A percentile compares a stretch with the other conserved stretches of the same genome.
Conservation (phyloP, 1,140 invertebrate species). For the Wasmannia auropunctata region DNA sequence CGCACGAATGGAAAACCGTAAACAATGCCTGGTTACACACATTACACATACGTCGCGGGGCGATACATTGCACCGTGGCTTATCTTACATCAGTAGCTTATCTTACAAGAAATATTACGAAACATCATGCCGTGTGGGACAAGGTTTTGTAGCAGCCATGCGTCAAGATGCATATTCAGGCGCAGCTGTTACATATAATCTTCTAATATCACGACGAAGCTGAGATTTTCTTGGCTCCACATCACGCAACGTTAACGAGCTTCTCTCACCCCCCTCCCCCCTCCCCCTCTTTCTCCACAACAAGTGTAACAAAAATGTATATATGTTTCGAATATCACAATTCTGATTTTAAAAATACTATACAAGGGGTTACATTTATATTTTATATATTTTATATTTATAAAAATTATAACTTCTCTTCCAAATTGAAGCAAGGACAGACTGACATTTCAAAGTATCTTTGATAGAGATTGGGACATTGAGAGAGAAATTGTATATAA, state of each 20-base stretch:
- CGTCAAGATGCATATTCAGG: neutral
- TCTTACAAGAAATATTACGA: slow-evolving; percentile 37
- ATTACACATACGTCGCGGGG: neutral
- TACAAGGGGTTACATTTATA: too few species aligned
- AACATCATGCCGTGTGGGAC: neutral
- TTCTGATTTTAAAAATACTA: neutral
- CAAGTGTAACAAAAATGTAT: neutral
- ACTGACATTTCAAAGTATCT: neutral
- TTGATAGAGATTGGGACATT: neutral
- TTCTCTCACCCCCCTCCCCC: too few species aligned
- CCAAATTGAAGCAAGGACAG: neutral
- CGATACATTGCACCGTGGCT: neutral
- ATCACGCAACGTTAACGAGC: neutral
- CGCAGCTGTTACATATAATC: neutral
- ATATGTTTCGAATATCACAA: neutral
- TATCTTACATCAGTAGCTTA: slow-evolving; percentile 34
- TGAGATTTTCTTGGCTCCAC: neutral
- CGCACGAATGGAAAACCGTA: slow-evolving; percentile 7
- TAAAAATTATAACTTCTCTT: neutral
- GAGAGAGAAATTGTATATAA: neutral
- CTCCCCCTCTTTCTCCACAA: neutral
- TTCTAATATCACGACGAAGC: neutral
- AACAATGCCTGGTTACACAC: neutral
- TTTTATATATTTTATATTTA: too few species aligned
- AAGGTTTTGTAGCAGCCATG: slow-evolving; percentile 3